phyloP scores from a whole-genome alignment of 2,888 invertebrate genomes.

The Gymnocheta viridis region DNA sequence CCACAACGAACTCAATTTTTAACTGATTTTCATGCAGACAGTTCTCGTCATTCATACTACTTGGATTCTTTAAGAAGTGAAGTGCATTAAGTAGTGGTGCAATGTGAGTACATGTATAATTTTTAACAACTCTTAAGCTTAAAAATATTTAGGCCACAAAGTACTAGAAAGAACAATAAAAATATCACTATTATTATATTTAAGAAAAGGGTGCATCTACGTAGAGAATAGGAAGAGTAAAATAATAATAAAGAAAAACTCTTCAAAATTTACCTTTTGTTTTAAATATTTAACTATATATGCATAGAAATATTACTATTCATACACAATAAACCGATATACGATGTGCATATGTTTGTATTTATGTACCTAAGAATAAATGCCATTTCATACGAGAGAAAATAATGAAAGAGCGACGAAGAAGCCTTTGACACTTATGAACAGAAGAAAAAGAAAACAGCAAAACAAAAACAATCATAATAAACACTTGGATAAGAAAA shows the following conservation, averaged over 20 bases:
- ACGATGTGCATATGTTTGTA: not conserved
- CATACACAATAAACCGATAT: conserved; percentile 2
- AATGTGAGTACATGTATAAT: not conserved
- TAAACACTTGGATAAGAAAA: conserved; percentile 52
- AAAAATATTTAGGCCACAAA: conserved; percentile 68
- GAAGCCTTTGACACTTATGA: conserved; percentile 62
- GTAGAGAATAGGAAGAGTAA: conserved; percentile 50
- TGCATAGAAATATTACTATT: not conserved
- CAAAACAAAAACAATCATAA: conserved; percentile 52
- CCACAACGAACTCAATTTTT: not conserved
- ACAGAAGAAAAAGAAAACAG: not conserved
- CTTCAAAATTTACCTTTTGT: conserved; percentile 63
- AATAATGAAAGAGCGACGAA: conserved; percentile 38
- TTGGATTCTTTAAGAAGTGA: conserved; percentile 31
- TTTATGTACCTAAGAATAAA: conserved; percentile 8
- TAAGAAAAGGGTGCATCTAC: not conserved
- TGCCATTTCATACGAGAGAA: conserved; percentile 27
- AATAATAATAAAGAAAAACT: conserved; percentile 17
- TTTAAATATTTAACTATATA: conserved; percentile 42
- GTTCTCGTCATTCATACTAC: not conserved
- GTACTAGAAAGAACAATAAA: conserved; percentile 50
- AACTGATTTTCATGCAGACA: not conserved
- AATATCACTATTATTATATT: not conserved
- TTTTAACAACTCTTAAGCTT: conserved; percentile 63
- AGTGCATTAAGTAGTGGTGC: conserved; percentile 14